phyloP scores from a whole-genome alignment of 2,888 invertebrate genomes.

The Megamerina dolium region DNA sequence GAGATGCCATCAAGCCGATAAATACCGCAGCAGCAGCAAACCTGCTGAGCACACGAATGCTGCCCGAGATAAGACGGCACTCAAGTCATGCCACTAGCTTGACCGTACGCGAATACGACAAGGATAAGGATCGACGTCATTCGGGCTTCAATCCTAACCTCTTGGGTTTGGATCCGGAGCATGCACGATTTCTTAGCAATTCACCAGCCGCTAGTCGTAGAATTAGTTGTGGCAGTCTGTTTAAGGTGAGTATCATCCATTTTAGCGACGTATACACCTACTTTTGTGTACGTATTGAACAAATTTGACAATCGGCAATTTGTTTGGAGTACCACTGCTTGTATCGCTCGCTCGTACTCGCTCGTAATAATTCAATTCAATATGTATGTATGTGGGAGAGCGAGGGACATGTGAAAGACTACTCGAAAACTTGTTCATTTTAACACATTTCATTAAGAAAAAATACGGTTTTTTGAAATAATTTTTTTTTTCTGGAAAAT shows the following conservation, averaged over 20 bases:
- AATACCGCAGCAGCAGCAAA: slow-evolving; percentile 42
- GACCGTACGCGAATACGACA: slow-evolving; percentile 51
- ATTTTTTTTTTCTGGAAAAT: slow-evolving; percentile 7
- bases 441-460: too few relatives aligned
- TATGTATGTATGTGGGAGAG: too few relatives aligned
- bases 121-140: slow-evolving; percentile 48
- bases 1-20: slow-evolving; percentile 53
- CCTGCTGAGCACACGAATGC: slow-evolving; percentile 39
- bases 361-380: background rate
- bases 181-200: slow-evolving; percentile 61
- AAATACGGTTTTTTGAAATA: slow-evolving; percentile 11
- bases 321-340: background rate
- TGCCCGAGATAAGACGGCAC: slow-evolving; percentile 48
- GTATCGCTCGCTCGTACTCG: background rate
- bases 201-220: slow-evolving; percentile 81
- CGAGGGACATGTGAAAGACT: too few relatives aligned
- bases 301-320: background rate
- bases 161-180: slow-evolving; percentile 58
- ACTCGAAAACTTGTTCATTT: too few relatives aligned
- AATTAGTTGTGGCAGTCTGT: slow-evolving; percentile 85
- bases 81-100: slow-evolving; percentile 49
- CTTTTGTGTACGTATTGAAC: background rate
- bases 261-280: background rate
- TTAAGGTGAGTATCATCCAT: slow-evolving; percentile 56
- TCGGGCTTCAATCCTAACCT: slow-evolving; percentile 57